Percentiles rank a stretch among this genome's conserved stretches.
Evolutionary conservation across 2,888 invertebrate genomes (phyloP).

Genomic region (Pomacea canaliculata): DNA sequence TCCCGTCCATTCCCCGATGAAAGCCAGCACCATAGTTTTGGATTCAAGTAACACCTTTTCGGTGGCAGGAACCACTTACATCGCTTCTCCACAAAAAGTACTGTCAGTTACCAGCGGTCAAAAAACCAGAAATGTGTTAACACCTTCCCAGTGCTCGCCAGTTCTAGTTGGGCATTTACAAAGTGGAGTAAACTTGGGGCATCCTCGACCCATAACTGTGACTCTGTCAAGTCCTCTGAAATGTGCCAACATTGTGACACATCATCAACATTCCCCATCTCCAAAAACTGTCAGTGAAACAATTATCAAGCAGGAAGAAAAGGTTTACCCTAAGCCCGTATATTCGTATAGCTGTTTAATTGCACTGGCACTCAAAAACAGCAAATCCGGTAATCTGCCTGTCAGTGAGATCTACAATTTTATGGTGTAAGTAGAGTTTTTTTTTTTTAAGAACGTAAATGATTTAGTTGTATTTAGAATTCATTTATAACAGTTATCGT

Average conservation of each 20-base stretch:
- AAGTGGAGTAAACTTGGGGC: slow-evolving; percentile 27
- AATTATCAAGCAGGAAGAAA: slow-evolving; percentile 40
- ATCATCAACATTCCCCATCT: slow-evolving; percentile 13
- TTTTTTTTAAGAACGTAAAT: neutral
- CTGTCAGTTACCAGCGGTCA: slow-evolving; percentile 19
- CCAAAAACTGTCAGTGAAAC: slow-evolving; percentile 34
- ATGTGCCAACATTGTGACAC: slow-evolving; percentile 15
- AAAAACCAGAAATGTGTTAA: slow-evolving; percentile 22
- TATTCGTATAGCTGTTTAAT: slow-evolving; percentile 98
- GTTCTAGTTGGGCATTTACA: slow-evolving; percentile 55
- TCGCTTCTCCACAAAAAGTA: slow-evolving; percentile 34
- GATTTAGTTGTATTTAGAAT: no score
- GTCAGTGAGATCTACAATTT: slow-evolving; percentile 99
- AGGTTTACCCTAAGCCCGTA: slow-evolving; percentile 89
- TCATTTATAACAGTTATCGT: no score
- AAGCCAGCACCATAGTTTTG: slow-evolving; percentile 17
- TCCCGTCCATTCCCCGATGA: slow-evolving; percentile 20
- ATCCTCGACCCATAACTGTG: slow-evolving; percentile 15
- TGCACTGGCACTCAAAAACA: slow-evolving; percentile 97
- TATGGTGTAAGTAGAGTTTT: slow-evolving; percentile 85
- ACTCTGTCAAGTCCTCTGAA: slow-evolving; percentile 24
- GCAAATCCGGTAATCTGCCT: slow-evolving; percentile 91
- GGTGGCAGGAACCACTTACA: slow-evolving; percentile 22
- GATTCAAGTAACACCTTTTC: slow-evolving; percentile 11
- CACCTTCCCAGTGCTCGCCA: slow-evolving; percentile 52